These are phyloP conservation scores for Gymnoscelis rufifasciata DNA, from an alignment of 2,888 invertebrate species.

Conservation along the genomic window DNA sequence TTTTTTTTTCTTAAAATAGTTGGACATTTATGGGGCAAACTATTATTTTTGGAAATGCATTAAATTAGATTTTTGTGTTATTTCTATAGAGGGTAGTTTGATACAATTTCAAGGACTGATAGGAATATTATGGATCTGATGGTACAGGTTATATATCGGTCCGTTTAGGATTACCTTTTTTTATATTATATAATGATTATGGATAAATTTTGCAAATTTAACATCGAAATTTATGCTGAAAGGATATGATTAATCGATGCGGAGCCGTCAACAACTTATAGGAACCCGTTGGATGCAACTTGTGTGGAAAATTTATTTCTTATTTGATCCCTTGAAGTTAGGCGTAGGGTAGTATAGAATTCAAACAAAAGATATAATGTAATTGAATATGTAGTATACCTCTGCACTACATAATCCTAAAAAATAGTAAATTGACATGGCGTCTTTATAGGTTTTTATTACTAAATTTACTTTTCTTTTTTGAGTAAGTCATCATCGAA, in stretches of 20 bases:
- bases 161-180: constrained; percentile 11
- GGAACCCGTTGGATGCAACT: not conserved
- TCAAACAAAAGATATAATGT: no score
- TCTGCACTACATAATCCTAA: no score
- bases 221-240: not conserved
- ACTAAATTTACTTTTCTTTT: no score
- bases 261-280: not conserved
- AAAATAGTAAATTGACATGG: no score
- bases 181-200: not conserved
- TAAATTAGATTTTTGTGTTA: not conserved
- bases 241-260: no score
- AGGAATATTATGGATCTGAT: constrained; percentile 39
- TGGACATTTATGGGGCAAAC: no score
- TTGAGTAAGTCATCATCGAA: not conserved
- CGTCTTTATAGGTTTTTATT: no score
- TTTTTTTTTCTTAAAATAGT: no score
- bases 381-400: no score
- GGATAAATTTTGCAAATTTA: not conserved
- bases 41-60: no score
- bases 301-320: not conserved
- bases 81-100: constrained; percentile 15
- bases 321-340: no score
- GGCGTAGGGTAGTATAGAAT: no score
- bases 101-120: constrained; percentile 35
- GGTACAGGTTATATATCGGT: constrained; percentile 26